phyloP scores from a whole-genome alignment of 2,888 invertebrate genomes.

The Diabrotica balteata region DNA sequence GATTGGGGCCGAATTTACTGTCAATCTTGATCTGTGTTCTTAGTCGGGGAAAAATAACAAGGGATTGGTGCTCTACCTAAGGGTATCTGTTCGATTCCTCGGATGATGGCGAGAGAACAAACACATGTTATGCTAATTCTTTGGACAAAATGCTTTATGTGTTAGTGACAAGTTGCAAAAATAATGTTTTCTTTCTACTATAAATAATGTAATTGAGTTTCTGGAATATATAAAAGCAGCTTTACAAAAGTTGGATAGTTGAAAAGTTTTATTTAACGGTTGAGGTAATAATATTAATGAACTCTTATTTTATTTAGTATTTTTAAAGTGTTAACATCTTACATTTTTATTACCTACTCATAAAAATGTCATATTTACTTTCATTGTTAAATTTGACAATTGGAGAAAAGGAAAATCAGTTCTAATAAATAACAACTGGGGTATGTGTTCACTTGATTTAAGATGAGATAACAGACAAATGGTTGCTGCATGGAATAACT shows the following conservation, averaged over 20 bases:
- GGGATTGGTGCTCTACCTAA: constrained; percentile 36
- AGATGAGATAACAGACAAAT: too few relatives aligned
- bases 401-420: neutral
- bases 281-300: too few relatives aligned
- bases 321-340: too few relatives aligned
- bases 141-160: neutral
- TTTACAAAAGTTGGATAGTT: too few relatives aligned
- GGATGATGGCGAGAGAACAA: neutral
- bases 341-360: too few relatives aligned
- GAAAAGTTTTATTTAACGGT: too few relatives aligned
- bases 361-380: too few relatives aligned
- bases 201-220: neutral
- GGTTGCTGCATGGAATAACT: too few relatives aligned
- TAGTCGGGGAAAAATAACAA: constrained; percentile 51
- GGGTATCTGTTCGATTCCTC: constrained; percentile 21
- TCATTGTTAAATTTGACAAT: neutral
- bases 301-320: too few relatives aligned
- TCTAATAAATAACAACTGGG: too few relatives aligned
- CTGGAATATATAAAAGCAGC: neutral
- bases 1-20: constrained; percentile 51
- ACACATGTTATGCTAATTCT: constrained; percentile 11
- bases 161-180: neutral
- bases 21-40: constrained; percentile 49
- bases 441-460: too few relatives aligned
- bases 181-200: neutral